These are phyloP conservation scores for Motacilla tschutschensis DNA, from an alignment of 2,113 vertebrate genomes.

Conservation along the genomic window DNA sequence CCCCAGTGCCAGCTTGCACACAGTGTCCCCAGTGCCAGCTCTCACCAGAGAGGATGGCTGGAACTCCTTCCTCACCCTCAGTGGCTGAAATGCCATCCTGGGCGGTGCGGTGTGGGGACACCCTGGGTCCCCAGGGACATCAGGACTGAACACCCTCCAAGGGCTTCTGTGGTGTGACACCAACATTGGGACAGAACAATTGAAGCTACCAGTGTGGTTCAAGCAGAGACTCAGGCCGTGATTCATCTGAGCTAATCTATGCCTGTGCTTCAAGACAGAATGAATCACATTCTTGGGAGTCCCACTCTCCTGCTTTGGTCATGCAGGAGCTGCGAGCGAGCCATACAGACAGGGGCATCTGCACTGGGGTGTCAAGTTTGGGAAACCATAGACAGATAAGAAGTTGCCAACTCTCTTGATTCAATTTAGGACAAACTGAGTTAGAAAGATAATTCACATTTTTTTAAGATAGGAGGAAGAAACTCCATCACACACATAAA, in stretches of 20 bases:
- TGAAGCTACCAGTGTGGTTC: not conserved
- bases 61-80: not conserved
- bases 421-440: not conserved
- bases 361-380: not conserved
- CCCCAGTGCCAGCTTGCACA: fast-evolving
- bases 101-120: fast-evolving
- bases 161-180: not conserved
- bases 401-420: not conserved
- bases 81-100: not conserved
- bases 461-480: not conserved
- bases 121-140: not conserved
- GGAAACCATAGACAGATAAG: not conserved
- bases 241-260: not conserved
- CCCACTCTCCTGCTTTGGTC: fast-evolving
- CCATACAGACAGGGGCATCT: not conserved
- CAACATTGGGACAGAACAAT: not conserved
- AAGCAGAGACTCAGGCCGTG: not conserved
- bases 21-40: fast-evolving
- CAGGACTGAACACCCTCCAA: not conserved
- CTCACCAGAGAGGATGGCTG: not conserved
- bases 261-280: not conserved
- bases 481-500: not conserved
- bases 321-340: fast-evolving
- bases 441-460: not conserved
- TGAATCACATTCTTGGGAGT: not conserved